These are phyloP conservation scores for Lichenostomus cassidix DNA, from an alignment of 2,113 vertebrate genomes.

Conservation along the genomic window DNA sequence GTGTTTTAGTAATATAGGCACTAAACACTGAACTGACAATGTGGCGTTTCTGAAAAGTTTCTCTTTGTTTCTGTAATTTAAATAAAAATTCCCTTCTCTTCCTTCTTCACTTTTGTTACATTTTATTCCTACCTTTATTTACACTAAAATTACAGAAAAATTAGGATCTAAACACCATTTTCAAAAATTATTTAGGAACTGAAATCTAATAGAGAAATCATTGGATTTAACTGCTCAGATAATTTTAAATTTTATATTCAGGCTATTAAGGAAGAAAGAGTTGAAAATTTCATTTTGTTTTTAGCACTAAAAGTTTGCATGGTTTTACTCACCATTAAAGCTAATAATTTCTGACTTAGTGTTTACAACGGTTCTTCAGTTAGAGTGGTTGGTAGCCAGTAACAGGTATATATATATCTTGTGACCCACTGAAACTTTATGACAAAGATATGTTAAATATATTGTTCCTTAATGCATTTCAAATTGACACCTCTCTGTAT, in stretches of 20 bases:
- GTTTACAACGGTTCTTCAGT: background rate
- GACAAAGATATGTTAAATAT: background rate
- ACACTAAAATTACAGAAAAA: background rate
- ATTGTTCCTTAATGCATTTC: background rate
- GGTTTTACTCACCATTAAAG: background rate
- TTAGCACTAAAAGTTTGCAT: background rate
- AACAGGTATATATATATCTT: background rate
- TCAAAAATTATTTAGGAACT: background rate
- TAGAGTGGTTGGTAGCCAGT: background rate
- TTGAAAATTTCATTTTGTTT: background rate
- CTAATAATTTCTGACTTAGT: background rate
- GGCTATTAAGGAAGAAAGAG: background rate
- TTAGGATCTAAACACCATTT: background rate
- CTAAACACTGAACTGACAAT: background rate
- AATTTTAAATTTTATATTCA: background rate
- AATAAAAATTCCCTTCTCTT: background rate
- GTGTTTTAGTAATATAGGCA: background rate
- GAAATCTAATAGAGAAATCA: background rate
- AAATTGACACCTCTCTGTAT: background rate
- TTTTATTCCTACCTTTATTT: background rate
- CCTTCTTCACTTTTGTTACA: background rate
- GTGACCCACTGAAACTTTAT: background rate
- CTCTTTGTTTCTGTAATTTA: background rate
- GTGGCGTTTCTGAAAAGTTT: background rate
- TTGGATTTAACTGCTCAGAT: background rate